Conservation (phyloP, 2,113 vertebrate species). For the Mirza zaza region DNA sequence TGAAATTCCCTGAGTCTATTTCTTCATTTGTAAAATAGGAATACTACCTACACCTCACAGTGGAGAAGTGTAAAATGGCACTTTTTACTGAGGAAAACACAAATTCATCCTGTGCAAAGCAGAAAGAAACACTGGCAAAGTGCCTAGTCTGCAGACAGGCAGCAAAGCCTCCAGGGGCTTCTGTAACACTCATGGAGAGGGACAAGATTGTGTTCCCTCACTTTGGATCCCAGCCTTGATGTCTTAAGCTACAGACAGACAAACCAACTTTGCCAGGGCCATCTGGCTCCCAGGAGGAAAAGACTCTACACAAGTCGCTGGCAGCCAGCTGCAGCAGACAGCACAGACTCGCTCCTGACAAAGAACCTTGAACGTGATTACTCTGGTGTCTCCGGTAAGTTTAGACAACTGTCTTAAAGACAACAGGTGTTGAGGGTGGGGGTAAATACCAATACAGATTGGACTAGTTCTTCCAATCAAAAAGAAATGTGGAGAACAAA, state of each 20-base stretch:
- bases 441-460: too few relatives aligned
- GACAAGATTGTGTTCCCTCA: background rate
- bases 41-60: background rate
- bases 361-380: background rate
- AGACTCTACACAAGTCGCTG: background rate
- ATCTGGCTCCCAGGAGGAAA: background rate
- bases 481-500: background rate
- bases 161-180: too few relatives aligned
- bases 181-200: background rate
- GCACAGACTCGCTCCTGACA: accelerated
- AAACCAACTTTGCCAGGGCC: background rate
- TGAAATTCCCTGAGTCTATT: background rate
- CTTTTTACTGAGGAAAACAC: background rate
- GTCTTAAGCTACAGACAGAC: background rate
- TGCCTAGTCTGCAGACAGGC: background rate
- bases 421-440: too few relatives aligned
- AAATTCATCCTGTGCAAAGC: background rate
- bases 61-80: background rate
- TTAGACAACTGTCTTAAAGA: background rate
- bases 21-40: background rate
- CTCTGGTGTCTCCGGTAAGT: background rate
- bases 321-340: background rate
- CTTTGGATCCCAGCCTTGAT: background rate
- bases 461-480: background rate
- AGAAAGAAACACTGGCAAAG: background rate